Evolutionary conservation across 2,888 invertebrate genomes (phyloP).

Genomic region (Synanthedon myopaeformis): DNA sequence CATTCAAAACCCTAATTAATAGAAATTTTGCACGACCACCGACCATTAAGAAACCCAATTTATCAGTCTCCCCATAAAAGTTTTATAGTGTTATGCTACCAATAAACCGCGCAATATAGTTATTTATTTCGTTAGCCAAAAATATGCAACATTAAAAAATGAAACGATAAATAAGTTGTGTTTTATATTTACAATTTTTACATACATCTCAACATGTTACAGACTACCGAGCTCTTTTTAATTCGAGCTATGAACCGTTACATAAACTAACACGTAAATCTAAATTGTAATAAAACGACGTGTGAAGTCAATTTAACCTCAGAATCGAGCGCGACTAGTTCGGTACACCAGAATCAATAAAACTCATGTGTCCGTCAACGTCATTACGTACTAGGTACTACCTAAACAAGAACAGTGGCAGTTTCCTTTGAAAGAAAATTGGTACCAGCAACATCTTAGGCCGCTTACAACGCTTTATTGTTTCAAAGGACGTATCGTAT

Average conservation of each 20-base stretch:
- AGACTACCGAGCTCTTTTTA: conserved; percentile 69
- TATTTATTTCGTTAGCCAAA: conserved; percentile 24
- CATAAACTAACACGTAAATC: conserved; percentile 69
- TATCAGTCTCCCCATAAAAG: neutral
- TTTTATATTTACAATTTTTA: conserved; percentile 69
- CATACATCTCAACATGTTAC: conserved; percentile 70
- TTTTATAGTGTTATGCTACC: neutral
- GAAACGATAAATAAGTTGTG: conserved; percentile 53
- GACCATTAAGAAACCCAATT: no score
- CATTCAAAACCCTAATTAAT: no score
- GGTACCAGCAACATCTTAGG: conserved; percentile 54
- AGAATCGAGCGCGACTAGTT: conserved; percentile 40
- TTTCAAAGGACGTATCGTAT: conserved; percentile 55
- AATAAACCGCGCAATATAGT: neutral
- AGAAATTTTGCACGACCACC: no score
- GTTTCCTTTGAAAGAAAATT: conserved; percentile 44
- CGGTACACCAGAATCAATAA: conserved; percentile 65
- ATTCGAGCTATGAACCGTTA: conserved; percentile 71
- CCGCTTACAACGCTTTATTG: conserved; percentile 56
- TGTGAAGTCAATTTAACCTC: conserved; percentile 51
- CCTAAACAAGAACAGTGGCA: conserved; percentile 51
- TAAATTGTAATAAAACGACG: conserved; percentile 66
- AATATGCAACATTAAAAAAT: conserved; percentile 37
- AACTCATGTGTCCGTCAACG: conserved; percentile 49
- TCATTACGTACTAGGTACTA: conserved; percentile 7